A percentile compares a stretch with the other conserved stretches of the same genome.
Evolutionary conservation across 2,888 invertebrate species (phyloP).

Genomic region (Dugesia japonica): DNA sequence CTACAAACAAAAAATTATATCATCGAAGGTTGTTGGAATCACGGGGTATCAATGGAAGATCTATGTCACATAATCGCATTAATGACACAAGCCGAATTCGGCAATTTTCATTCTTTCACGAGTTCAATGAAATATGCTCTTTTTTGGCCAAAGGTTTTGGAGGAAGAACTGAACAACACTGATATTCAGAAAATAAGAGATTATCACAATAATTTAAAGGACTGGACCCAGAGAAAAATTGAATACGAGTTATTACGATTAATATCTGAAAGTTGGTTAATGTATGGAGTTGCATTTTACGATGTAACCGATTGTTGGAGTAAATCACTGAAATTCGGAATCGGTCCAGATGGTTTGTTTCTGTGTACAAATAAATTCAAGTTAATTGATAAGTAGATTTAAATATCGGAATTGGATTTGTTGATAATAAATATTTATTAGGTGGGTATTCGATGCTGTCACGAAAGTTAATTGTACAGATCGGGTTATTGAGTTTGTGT

Average conservation of each 20-base stretch:
- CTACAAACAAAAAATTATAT: constrained; percentile 56
- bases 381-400: constrained; percentile 38
- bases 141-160: constrained; percentile 28
- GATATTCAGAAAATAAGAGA: constrained; percentile 36
- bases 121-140: constrained; percentile 32
- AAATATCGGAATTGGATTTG: not conserved
- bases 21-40: constrained; percentile 46
- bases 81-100: constrained; percentile 61
- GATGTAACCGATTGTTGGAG: constrained; percentile 51
- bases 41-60: constrained; percentile 53
- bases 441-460: constrained; percentile 43
- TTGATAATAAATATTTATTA: constrained; percentile 36
- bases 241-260: constrained; percentile 69
- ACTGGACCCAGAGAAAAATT: constrained; percentile 61
- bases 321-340: constrained; percentile 53
- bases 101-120: constrained; percentile 51
- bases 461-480: constrained; percentile 43
- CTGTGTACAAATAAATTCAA: constrained; percentile 38
- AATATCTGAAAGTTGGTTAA: constrained; percentile 59
- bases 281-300: constrained; percentile 66
- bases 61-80: constrained; percentile 61
- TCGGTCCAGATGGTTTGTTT: constrained; percentile 64
- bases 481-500: constrained; percentile 40
- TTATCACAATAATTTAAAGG: constrained; percentile 46
- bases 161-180: constrained; percentile 10